These are phyloP conservation scores for Dipus sagitta DNA, from an alignment of 2,797 vertebrate species.

Conservation along the genomic window DNA sequence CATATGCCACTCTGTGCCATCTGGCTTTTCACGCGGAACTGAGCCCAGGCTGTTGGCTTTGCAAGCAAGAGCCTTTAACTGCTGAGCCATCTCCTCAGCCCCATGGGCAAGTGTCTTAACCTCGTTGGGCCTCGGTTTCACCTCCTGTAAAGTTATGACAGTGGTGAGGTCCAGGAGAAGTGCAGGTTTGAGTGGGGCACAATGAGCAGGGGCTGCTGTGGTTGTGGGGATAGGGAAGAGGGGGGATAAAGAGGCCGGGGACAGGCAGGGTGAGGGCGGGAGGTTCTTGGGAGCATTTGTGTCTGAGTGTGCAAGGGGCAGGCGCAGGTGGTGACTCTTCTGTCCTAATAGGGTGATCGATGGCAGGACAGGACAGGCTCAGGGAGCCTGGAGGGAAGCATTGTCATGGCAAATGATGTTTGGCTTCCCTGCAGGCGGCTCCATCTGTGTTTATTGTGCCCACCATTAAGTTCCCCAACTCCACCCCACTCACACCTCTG, in stretches of 20 bases:
- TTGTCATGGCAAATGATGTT: slow-evolving; percentile 66
- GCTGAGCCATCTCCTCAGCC: too few relatives aligned
- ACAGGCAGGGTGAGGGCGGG: not conserved
- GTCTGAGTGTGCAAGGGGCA: not conserved
- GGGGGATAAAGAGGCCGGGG: accelerated
- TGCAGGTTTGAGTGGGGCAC: not conserved
- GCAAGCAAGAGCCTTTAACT: too few relatives aligned
- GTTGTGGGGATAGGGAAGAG: not conserved
- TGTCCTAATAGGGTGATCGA: slow-evolving; percentile 18
- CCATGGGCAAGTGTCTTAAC: not conserved
- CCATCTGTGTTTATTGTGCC: slow-evolving; percentile 65
- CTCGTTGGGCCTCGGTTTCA: slow-evolving; percentile 3
- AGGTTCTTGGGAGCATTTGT: not conserved
- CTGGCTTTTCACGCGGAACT: too few relatives aligned
- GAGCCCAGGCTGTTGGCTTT: too few relatives aligned
- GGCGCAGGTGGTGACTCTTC: slow-evolving; percentile 16
- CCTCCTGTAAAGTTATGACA: not conserved
- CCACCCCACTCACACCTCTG: slow-evolving; percentile 29
- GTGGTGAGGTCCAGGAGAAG: not conserved
- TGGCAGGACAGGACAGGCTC: not conserved
- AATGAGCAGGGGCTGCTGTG: not conserved
- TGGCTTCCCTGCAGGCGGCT: not conserved
- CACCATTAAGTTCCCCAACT: not conserved
- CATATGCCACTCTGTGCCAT: too few relatives aligned
- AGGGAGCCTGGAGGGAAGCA: slow-evolving; percentile 24